These are phyloP conservation scores for Plotosus lineatus DNA, from an alignment of 2,113 vertebrate species.

Conservation along the genomic window DNA sequence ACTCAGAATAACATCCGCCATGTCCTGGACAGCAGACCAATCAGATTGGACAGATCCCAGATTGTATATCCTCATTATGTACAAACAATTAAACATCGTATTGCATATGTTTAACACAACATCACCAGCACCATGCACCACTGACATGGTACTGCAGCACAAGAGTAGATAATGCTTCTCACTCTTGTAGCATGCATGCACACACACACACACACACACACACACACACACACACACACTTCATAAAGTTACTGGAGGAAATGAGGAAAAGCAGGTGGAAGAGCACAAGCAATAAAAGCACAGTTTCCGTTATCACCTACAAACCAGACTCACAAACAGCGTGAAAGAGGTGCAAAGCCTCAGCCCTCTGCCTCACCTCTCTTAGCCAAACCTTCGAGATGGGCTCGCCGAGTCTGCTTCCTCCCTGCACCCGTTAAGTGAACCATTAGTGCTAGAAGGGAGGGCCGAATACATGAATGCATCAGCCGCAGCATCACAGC, in stretches of 20 bases:
- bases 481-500: slow-evolving; percentile 70
- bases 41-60: too few relatives aligned
- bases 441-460: slow-evolving; percentile 17
- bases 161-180: not conserved
- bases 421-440: slow-evolving; percentile 19
- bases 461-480: slow-evolving; percentile 67
- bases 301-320: not conserved
- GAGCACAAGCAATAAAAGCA: not conserved
- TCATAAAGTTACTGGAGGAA: slow-evolving; percentile 7
- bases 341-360: not conserved
- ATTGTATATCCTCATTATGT: too few relatives aligned
- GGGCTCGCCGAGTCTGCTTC: slow-evolving; percentile 51
- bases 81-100: not conserved
- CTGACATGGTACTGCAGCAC: too few relatives aligned
- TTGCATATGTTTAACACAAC: not conserved
- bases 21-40: too few relatives aligned
- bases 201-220: slow-evolving; percentile 1
- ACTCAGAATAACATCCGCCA: too few relatives aligned
- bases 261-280: not conserved
- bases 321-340: not conserved
- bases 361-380: not conserved
- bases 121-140: not conserved
- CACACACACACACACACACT: not conserved
- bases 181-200: not conserved
- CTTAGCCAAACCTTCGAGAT: slow-evolving; percentile 56